Evolutionary conservation across 2,797 vertebrate genomes (phyloP), one percentile per base, ranked within the genome.

Genomic region (Dromococcyx pavoninus): DNA sequence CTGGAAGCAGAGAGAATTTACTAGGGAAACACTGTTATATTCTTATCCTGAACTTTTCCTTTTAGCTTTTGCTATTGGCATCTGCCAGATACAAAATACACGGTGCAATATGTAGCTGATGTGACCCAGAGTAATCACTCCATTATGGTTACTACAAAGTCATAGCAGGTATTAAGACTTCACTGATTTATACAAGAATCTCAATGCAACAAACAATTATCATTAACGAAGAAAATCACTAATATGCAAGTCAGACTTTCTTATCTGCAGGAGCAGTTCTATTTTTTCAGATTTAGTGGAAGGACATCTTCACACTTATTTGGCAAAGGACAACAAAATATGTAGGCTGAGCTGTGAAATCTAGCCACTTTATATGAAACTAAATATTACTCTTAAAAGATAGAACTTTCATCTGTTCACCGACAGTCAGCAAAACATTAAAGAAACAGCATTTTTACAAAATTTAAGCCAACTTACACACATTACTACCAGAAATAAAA

Each of bases 261-360:
- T 14, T 43, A 51, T 30, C 30, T 77, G 85, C 24, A 71, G 14
- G 13, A 86, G 69, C 28, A 41, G 5, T 61, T 93, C 16, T 79
- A 27, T 58, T 87, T 92, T 89, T 91, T 87, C 48, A 61, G 37
- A 65, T 74, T 43, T 50, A 75, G 32, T 86, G 44, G 50, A 93
- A 77, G 43, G 57, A 87, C 35, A 81, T 88, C 89, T 96, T 89
- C 92, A 89, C 85, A 93, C n/a, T 44, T 71, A 57, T 33, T 91
- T 48, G 41, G 39, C 74, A 19, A 93, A 89, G 58, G 16, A 77
- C 75, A 93, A 80, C 58, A 72, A 6, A 56, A 61, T 44, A 56
- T 4, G 53, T 94, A 87, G 90, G 83, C 77, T 32, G 79, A 83
- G 85, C 65, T 95, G 84, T 84, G 89, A 95, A 95, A 92, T 93